Percentiles rank a stretch among this genome's conserved stretches.
phyloP scores from a whole-genome alignment of 2,888 invertebrate species.

The Punctoribates punctum region DNA sequence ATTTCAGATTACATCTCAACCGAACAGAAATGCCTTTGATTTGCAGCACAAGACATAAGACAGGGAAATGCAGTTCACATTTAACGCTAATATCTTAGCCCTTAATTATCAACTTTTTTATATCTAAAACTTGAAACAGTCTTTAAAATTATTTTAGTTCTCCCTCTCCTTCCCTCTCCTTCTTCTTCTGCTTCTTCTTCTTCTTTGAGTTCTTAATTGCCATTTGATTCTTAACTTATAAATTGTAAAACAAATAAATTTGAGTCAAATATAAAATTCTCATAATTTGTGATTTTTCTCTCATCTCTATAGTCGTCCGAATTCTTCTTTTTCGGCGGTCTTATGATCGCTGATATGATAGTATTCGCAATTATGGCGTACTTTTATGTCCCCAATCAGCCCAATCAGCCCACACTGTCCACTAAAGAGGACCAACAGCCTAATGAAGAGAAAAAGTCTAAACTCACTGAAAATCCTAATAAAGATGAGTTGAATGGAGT shows the following conservation, averaged over 20 bases:
- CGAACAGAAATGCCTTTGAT: conserved; percentile 23
- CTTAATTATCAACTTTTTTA: conserved; percentile 35
- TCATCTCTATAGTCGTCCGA: conserved; percentile 64
- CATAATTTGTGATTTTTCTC: conserved; percentile 23
- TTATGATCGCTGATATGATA: conserved; percentile 78
- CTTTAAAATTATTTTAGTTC: neutral
- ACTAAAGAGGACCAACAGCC: neutral
- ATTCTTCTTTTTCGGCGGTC: conserved; percentile 77
- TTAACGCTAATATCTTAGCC: conserved; percentile 25
- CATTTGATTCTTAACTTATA: conserved; percentile 24
- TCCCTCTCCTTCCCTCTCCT: neutral
- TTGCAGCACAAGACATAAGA: neutral
- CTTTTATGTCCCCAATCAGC: conserved; percentile 61
- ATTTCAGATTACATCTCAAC: conserved; percentile 31
- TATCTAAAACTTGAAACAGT: conserved; percentile 16
- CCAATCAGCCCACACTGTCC: neutral
- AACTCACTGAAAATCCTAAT: neutral
- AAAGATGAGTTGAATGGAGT: neutral
- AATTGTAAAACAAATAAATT: neutral
- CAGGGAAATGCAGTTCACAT: neutral
- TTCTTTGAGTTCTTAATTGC: neutral
- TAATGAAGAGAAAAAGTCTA: conserved; percentile 22
- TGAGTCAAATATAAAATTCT: neutral
- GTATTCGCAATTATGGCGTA: conserved; percentile 75
- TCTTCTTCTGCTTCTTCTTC: neutral